Evolutionary conservation across 2,113 vertebrate genomes (phyloP).

Genomic region (Gopherus flavomarginatus): DNA sequence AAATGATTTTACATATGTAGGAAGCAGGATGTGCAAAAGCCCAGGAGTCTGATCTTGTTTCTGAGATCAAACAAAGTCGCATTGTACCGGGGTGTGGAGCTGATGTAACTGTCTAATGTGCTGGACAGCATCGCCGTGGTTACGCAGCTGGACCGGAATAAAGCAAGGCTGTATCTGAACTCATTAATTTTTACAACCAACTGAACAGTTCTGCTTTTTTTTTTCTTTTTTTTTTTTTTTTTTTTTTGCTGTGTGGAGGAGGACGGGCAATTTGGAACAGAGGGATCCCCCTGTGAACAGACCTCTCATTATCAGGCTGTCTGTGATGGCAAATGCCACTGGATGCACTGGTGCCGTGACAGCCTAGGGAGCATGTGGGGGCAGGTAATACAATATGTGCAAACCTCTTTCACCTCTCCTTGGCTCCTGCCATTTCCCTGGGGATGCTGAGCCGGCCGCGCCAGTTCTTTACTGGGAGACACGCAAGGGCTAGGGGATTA

Average conservation of each 20-base stretch:
- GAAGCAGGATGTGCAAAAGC: constrained; percentile 85
- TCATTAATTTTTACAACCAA: constrained; percentile 88
- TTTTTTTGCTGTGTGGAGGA: constrained; percentile 2
- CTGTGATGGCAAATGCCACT: background rate
- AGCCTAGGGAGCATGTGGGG: fast-evolving
- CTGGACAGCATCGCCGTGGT: constrained; percentile 82
- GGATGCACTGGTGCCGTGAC: background rate
- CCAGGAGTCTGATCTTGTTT: constrained; percentile 86
- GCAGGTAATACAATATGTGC: background rate
- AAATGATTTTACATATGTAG: constrained; percentile 84
- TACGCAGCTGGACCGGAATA: constrained; percentile 87
- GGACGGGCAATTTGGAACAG: background rate
- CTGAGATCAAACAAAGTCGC: constrained; percentile 86
- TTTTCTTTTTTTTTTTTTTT: constrained; percentile 46
- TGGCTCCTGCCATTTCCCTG: background rate
- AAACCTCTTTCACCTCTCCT: background rate
- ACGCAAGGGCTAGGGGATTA: constrained; percentile 25
- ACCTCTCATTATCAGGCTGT: constrained; percentile 11
- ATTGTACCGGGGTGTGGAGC: constrained; percentile 84
- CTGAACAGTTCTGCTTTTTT: constrained; percentile 78
- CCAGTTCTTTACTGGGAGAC: background rate
- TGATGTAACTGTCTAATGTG: constrained; percentile 85
- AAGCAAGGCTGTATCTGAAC: constrained; percentile 85
- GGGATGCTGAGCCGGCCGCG: constrained; percentile 26
- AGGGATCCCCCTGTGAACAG: constrained; percentile 49